Conservation (phyloP, 2,113 vertebrate species). For the Corythoichthys intestinalis region DNA sequence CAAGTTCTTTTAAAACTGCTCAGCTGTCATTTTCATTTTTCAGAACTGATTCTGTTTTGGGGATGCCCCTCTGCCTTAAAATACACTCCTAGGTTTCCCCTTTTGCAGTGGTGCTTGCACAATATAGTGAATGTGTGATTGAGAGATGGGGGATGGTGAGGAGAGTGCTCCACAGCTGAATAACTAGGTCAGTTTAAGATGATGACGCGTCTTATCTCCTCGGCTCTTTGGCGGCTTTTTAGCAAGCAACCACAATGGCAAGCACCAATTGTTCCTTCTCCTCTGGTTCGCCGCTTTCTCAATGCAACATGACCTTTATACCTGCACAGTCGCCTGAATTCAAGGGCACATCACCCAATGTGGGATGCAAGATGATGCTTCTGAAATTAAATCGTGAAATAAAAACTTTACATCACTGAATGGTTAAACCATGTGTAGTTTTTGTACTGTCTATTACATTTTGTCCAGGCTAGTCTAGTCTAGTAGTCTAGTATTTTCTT, state of each 20-base stretch:
- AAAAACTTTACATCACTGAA: neutral
- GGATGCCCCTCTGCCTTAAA: conserved; percentile 39
- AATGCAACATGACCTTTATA: neutral
- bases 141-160: conserved; percentile 2
- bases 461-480: too few relatives aligned
- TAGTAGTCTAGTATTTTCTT: too few relatives aligned
- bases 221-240: conserved; percentile 42
- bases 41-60: conserved; percentile 11
- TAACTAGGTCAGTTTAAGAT: conserved; percentile 69
- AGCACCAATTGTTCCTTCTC: conserved; percentile 1
- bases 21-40: conserved; percentile 3
- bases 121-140: conserved; percentile 12
- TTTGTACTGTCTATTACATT: too few relatives aligned
- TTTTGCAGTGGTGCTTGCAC: conserved; percentile 23
- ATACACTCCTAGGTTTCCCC: conserved; percentile 30
- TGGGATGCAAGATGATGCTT: neutral
- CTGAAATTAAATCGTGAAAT: neutral
- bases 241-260: conserved; percentile 18
- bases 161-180: conserved; percentile 52
- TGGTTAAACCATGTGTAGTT: neutral
- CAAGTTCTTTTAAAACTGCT: neutral
- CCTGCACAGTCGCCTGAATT: neutral
- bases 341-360: neutral
- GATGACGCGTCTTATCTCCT: conserved; percentile 52
- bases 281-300: neutral